These are phyloP conservation scores for Rhopilema esculentum DNA, from an alignment of 30 jellyfish, hydroid and myxozoan genomes.

Conservation along the genomic window DNA sequence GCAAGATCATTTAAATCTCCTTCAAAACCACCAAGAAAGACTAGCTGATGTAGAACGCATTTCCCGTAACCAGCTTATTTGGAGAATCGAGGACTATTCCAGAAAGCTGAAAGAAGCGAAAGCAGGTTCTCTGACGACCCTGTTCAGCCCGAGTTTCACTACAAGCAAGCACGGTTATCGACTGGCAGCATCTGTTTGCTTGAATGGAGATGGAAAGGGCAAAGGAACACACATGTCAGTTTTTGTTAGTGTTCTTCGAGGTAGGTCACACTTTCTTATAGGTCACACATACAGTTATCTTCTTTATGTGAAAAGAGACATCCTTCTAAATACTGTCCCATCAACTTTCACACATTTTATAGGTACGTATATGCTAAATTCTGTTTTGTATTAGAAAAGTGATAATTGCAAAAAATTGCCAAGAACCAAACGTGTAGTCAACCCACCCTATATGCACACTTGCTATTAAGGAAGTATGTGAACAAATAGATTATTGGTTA, in stretches of 20 bases:
- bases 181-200: slow-evolving; percentile 89
- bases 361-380: too few species aligned
- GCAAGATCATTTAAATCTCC: slow-evolving; percentile 94
- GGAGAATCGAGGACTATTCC: slow-evolving; percentile 94
- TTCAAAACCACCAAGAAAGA: slow-evolving; percentile 90
- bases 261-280: slow-evolving; percentile 40
- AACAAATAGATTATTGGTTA: too few species aligned
- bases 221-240: slow-evolving; percentile 98
- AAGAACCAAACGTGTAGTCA: too few species aligned
- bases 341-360: too few species aligned
- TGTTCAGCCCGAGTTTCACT: slow-evolving; percentile 97
- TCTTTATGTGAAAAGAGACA: too few species aligned
- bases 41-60: slow-evolving; percentile 88
- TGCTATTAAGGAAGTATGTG: too few species aligned
- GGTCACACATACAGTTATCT: background rate
- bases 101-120: slow-evolving; percentile 97
- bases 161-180: slow-evolving; percentile 98
- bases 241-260: slow-evolving; percentile 91
- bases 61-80: slow-evolving; percentile 91
- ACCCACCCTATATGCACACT: too few species aligned
- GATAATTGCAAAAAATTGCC: too few species aligned
- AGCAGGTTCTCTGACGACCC: slow-evolving; percentile 89
- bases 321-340: too few species aligned
- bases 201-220: slow-evolving; percentile 99
- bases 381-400: too few species aligned